Evolutionary conservation across 2,888 invertebrate genomes (phyloP).

Genomic region (Gastracanthus pulcherrimus): DNA sequence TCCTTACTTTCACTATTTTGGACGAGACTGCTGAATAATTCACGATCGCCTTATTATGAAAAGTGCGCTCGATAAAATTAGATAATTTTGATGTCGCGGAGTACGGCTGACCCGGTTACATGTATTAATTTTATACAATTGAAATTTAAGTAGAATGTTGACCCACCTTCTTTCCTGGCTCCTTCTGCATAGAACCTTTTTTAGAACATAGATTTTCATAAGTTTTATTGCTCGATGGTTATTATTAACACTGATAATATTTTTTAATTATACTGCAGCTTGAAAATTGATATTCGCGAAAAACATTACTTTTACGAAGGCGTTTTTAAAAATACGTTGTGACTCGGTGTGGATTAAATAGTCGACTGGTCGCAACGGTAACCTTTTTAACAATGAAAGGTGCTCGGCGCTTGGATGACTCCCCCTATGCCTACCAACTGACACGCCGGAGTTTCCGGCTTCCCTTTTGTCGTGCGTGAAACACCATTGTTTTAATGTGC

Average conservation of each 20-base stretch:
- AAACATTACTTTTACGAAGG: not conserved
- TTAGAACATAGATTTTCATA: conserved; percentile 9
- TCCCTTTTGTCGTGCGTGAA: conserved; percentile 58
- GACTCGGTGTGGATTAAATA: not conserved
- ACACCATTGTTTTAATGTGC: conserved; percentile 72
- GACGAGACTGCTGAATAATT: not conserved
- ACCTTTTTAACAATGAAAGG: conserved; percentile 73
- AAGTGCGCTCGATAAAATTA: not conserved
- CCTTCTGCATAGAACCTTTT: not conserved
- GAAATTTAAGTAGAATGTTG: not conserved
- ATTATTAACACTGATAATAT: too few species aligned
- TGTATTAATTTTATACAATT: not conserved
- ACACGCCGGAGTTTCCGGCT: conserved; percentile 63
- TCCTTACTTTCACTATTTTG: conserved; percentile 73
- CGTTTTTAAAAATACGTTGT: not conserved
- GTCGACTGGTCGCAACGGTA: conserved; percentile 64
- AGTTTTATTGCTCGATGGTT: too few species aligned
- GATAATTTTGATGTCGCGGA: not conserved
- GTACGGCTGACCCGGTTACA: not conserved
- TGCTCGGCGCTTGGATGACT: conserved; percentile 64
- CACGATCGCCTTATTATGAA: not conserved
- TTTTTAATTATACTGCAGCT: not conserved
- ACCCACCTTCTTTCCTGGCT: conserved; percentile 17
- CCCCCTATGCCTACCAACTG: conserved; percentile 61
- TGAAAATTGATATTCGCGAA: not conserved